Evolutionary conservation across 2,888 invertebrate species (phyloP), one percentile per base, ranked within the genome.

Genomic region (Rhogogaster chlorosoma): DNA sequence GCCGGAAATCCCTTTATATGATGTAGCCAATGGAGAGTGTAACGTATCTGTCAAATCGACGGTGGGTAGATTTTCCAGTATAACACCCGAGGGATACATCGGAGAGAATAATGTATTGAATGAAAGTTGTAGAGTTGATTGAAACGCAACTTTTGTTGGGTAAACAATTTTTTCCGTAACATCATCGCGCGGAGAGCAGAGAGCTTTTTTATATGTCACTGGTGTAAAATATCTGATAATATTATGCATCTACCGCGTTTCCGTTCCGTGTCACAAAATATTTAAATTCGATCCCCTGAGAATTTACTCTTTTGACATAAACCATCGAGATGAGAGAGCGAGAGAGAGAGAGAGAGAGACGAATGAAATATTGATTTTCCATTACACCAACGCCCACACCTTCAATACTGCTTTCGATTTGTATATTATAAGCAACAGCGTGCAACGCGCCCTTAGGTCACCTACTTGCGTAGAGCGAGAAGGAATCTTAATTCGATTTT

Each of bases 401-500:
- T 75, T 75, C 45, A 26, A 75, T 38, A 15, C 49, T 36, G 18
- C 49, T 78, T 57, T 78, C 29, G 78, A 78, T 78, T 78, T 32
- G 57, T 78, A 32, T 78, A 78, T 78, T 18, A 78, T 32, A 78
- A 32, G 78, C 78, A 78, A 53, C 78, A 53, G 12, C 78, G 18
- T 10, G 22, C 53, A 77, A 57, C 45, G 26, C 38, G 5, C 42
- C 53, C 32, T 26, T 53, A 38, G 15, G 12, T 2, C 49, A 1
- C 12, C 4, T 12, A 22, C 38, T 15, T 32, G 15, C 75, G 26
- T 49, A 22, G 57, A 29, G 15, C 78, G 32, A 15, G 36, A 78
- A 78, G 57, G 78, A 78, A 78, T 78, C 36, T 57, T 78, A 78
- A 78, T 78, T 78, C 53, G 78, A 78, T 57, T 78, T n/a, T 42